phyloP scores from a whole-genome alignment of 2,888 invertebrate species.

The Agrotis clavis region DNA sequence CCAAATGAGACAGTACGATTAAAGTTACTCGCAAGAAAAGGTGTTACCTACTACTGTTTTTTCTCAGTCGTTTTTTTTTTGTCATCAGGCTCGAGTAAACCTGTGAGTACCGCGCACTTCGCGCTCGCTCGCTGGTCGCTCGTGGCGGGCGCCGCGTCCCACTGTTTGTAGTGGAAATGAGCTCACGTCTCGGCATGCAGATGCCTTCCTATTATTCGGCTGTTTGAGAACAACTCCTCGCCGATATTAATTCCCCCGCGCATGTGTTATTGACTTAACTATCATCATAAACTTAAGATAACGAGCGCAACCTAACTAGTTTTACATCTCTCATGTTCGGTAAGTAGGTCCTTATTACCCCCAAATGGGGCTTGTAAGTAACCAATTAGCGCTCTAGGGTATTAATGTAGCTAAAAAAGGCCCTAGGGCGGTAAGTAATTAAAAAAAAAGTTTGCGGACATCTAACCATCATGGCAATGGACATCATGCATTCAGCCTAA shows the following conservation, averaged over 20 bases:
- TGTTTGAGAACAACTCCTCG: conserved; percentile 36
- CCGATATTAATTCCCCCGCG: conserved; percentile 32
- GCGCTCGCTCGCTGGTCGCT: conserved; percentile 10
- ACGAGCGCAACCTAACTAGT: not conserved
- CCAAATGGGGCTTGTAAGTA: no score
- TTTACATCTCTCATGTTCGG: no score
- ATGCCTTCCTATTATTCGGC: conserved; percentile 56
- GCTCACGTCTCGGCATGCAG: conserved; percentile 63
- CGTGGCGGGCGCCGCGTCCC: not conserved
- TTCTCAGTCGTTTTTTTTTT: no score
- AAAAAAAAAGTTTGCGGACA: no score
- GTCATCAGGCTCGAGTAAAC: not conserved
- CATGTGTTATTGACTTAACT: conserved; percentile 31
- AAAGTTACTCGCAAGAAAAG: not conserved
- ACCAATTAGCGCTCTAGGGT: no score
- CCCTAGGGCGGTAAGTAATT: no score
- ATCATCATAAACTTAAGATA: conserved; percentile 2
- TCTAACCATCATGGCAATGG: no score
- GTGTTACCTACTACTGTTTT: not conserved
- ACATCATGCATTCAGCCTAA: no score
- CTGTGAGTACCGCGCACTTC: not conserved
- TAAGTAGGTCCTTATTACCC: no score
- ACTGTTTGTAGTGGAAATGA: conserved; percentile 53
- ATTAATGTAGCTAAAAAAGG: no score
- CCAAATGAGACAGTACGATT: not conserved